Evolutionary conservation across 1,140 invertebrate species (phyloP).

Genomic region (Drosophila kanapiae): DNA sequence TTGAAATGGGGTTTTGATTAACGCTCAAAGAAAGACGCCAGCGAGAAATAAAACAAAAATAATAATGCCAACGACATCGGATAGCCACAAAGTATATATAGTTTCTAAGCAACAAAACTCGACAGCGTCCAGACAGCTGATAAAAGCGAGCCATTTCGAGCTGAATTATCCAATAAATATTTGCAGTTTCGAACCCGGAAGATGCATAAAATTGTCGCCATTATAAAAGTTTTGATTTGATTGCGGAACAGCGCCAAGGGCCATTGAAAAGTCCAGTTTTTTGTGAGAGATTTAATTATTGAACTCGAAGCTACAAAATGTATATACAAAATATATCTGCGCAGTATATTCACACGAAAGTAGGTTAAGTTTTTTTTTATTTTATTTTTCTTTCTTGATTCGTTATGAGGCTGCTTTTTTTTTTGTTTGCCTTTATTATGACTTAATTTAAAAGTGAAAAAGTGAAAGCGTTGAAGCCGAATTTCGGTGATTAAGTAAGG

Average conservation of each 20-base stretch:
- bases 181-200: slow-evolving; percentile 22
- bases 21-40: slow-evolving; percentile 44
- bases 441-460: slow-evolving; percentile 83
- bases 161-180: neutral
- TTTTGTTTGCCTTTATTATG: slow-evolving; percentile 62
- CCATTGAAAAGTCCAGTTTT: slow-evolving; percentile 17
- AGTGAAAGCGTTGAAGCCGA: slow-evolving; percentile 67
- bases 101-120: neutral
- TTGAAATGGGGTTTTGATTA: slow-evolving; percentile 75
- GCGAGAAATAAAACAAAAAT: slow-evolving; percentile 22
- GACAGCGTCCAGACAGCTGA: neutral
- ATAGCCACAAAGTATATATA: neutral
- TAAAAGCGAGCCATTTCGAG: neutral
- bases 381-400: slow-evolving; percentile 12
- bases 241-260: slow-evolving; percentile 29
- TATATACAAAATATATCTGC: slow-evolving; percentile 20
- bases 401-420: slow-evolving; percentile 32
- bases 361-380: slow-evolving; percentile 63
- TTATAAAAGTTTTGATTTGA: slow-evolving; percentile 24
- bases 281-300: slow-evolving; percentile 52
- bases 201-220: slow-evolving; percentile 14
- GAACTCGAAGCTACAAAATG: slow-evolving; percentile 27
- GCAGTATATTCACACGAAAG: slow-evolving; percentile 59
- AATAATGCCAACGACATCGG: neutral
- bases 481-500: slow-evolving; percentile 61